A percentile compares a stretch with the other conserved stretches of the same genome.
Evolutionary conservation across 2,113 vertebrate species (phyloP).

Genomic region (Mugil cephalus): DNA sequence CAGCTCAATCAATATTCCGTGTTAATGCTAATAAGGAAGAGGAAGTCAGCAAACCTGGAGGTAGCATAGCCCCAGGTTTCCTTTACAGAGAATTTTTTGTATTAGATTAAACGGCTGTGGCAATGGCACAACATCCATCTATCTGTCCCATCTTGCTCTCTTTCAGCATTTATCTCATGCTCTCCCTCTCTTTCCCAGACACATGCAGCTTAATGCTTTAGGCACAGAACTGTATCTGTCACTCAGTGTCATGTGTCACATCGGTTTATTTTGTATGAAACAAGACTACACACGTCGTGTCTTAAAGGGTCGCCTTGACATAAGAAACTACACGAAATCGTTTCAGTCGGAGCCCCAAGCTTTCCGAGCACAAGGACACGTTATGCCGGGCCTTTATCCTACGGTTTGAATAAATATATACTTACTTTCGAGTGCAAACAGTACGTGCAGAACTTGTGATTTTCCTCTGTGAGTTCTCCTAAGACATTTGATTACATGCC

Average conservation of each 20-base stretch:
- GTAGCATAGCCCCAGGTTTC: conserved; percentile 9
- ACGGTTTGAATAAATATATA: conserved; percentile 32
- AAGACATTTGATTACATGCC: neutral
- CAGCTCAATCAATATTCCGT: conserved; percentile 16
- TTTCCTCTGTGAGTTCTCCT: neutral
- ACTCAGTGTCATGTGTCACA: conserved; percentile 28
- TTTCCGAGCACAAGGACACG: neutral
- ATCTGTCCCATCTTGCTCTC: neutral
- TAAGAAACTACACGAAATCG: conserved; percentile 1
- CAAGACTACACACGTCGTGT: conserved; percentile 5
- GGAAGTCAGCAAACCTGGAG: conserved; percentile 14
- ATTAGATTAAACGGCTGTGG: neutral
- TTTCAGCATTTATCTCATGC: neutral
- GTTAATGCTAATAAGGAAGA: conserved; percentile 12
- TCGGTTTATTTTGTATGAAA: conserved; percentile 41
- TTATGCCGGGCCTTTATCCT: conserved; percentile 2
- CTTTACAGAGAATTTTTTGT: neutral
- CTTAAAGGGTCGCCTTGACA: conserved; percentile 17
- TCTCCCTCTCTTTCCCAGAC: neutral
- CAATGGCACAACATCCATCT: neutral
- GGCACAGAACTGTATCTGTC: conserved; percentile 7
- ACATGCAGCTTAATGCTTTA: neutral
- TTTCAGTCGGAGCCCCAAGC: conserved; percentile 4
- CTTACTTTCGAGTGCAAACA: conserved; percentile 23
- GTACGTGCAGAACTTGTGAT: conserved; percentile 2